Percentiles rank a stretch among this genome's conserved stretches.
Conservation (phyloP, 1,140 invertebrate genomes). For the Diploscapter pachys region DNA sequence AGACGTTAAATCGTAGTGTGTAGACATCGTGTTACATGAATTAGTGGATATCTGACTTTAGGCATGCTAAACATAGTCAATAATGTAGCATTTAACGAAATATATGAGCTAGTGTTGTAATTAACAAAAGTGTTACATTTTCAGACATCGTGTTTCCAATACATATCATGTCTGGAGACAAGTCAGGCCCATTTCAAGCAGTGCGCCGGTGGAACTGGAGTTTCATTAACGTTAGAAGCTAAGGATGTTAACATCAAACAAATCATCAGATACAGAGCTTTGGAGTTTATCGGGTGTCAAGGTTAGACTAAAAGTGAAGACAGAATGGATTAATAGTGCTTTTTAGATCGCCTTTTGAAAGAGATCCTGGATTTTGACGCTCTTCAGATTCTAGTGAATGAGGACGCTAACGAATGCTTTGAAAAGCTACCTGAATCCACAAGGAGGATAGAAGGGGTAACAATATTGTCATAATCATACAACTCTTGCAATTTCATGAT, state of each 20-base stretch:
- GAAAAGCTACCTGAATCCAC: conserved; percentile 19
- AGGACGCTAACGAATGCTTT: conserved; percentile 21
- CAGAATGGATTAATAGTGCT: not conserved
- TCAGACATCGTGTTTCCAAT: conserved; percentile 20
- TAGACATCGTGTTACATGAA: too few relatives aligned
- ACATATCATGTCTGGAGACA: conserved; percentile 19
- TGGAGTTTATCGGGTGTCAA: conserved; percentile 22
- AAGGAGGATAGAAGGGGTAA: conserved; percentile 1
- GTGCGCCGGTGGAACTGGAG: conserved; percentile 20
- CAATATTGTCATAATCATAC: too few relatives aligned
- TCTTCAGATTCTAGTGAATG: conserved; percentile 17
- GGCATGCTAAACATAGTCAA: too few relatives aligned
- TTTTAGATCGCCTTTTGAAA: conserved; percentile 15
- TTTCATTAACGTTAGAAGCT: conserved; percentile 17
- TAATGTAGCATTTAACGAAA: too few relatives aligned
- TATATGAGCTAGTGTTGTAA: too few relatives aligned
- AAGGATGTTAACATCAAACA: conserved; percentile 21
- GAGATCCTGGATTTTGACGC: conserved; percentile 19
- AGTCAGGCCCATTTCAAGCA: conserved; percentile 14
- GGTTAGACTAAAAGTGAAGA: not conserved
- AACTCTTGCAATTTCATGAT: not conserved
- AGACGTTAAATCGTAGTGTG: too few relatives aligned
- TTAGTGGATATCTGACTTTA: too few relatives aligned
- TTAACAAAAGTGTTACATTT: not conserved
- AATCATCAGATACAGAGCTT: conserved; percentile 14